Percentiles rank a stretch among this genome's conserved stretches.
Evolutionary conservation across 2,113 vertebrate species (phyloP).

Genomic region (Xerus inauris): DNA sequence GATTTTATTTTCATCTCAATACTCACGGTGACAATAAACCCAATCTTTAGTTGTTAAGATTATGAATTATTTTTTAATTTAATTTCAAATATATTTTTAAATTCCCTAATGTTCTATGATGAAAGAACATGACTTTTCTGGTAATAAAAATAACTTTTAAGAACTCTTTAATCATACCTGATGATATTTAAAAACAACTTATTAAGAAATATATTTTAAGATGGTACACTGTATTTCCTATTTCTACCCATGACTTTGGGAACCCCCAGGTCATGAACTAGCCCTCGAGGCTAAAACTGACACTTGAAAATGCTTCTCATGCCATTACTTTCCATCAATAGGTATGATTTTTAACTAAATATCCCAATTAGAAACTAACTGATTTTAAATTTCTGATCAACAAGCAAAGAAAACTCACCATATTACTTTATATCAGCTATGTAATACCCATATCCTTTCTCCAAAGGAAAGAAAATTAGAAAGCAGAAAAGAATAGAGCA

Average conservation of each 20-base stretch:
- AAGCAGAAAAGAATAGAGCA: background rate
- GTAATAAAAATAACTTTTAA: slow-evolving; percentile 22
- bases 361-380: slow-evolving; percentile 4
- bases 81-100: slow-evolving; percentile 7
- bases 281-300: background rate
- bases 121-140: background rate
- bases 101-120: background rate
- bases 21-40: background rate
- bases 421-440: background rate
- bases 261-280: background rate
- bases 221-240: background rate
- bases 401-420: background rate
- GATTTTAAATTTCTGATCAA: slow-evolving; percentile 35
- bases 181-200: slow-evolving; percentile 20
- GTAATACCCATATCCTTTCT: slow-evolving; percentile 2
- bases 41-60: background rate
- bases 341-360: background rate
- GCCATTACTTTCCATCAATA: slow-evolving; percentile 1
- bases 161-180: background rate
- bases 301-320: slow-evolving; percentile 26
- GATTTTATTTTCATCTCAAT: slow-evolving; percentile 43
- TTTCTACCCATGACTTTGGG: background rate
- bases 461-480: background rate
- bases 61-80: background rate
- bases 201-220: slow-evolving; percentile 2